Evolutionary conservation across 2,888 invertebrate genomes (phyloP), one percentile per base, ranked within the genome.

Genomic region (Gymnosoma rotundatum): DNA sequence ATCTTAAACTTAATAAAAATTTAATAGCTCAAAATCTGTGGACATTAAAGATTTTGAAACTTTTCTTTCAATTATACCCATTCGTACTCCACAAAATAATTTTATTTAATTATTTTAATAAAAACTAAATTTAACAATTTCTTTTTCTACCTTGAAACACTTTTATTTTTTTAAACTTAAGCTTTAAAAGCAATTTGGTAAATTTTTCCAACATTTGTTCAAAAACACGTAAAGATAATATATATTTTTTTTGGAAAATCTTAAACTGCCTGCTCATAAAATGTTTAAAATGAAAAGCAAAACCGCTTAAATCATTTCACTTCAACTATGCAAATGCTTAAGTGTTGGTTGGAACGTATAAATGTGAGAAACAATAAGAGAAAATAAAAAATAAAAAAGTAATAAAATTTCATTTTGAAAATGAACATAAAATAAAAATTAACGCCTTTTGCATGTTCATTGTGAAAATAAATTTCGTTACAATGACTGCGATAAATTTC

Each of bases 381-480:
- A 52, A 42, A 52, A 63, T 32, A 42, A 75, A 52, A 25, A 56
- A 20, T 9, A n/a, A 56, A 32, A 18, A 20, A 14, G 12, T 36
- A 32, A 36, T 10, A 61, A 58, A 78, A 56, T 50, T 69, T 67
- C 16, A 32, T 69, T 58, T 63, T 0, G 25, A 42, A 42, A 42
- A 42, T 10, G 12, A 2, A 36, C 74, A 21, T 45, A 52, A 50
- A 42, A 16, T 16, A 63, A 14, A 32, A 42, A 10, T 42, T 12
- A 61, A 80, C 84, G 84, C 84, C 84, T 84, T 81, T 84, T 84
- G 69, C 73, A 48, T 84, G 84, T 84, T 84, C 50, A 63, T 64
- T 74, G 69, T 64, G 36, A 12, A 72, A 69, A 81, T 69, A 78
- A 78, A 81, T 78, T 78, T 64, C 52, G 56, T 69, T 54, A 78